phyloP scores from a whole-genome alignment of 2,113 vertebrate species.

The Eonycteris spelaea region DNA sequence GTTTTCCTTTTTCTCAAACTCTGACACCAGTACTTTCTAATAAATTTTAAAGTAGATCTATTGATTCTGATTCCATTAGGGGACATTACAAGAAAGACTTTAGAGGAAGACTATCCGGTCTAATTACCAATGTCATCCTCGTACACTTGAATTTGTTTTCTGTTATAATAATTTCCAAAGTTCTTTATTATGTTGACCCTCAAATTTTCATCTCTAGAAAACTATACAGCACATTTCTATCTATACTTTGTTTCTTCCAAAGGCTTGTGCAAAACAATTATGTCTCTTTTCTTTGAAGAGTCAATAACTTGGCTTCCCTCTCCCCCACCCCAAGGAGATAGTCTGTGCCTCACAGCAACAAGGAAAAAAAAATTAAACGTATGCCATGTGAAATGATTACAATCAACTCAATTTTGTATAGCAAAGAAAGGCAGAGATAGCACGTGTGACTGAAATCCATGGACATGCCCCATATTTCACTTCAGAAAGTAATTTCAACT shows the following conservation, averaged over 20 bases:
- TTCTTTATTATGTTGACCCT: neutral
- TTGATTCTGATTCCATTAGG: neutral
- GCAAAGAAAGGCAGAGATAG: neutral
- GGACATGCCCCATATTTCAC: constrained; percentile 31
- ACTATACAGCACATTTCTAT: neutral
- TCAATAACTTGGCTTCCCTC: neutral
- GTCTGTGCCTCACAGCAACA: neutral
- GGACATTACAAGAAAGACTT: neutral
- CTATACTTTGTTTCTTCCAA: neutral
- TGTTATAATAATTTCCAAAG: constrained; percentile 11
- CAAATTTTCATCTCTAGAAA: neutral
- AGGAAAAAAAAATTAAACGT: neutral
- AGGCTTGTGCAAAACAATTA: neutral
- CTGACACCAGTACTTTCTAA: neutral
- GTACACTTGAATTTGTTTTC: neutral
- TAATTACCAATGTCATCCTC: neutral
- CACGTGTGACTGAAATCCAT: neutral
- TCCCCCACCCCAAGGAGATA: neutral
- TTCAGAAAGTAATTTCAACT: constrained; percentile 59
- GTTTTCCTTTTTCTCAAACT: neutral
- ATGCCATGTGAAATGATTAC: constrained; percentile 23
- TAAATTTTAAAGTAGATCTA: constrained; percentile 32
- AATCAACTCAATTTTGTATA: constrained; percentile 47
- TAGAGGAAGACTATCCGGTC: neutral
- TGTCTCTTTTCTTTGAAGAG: constrained; percentile 25